Evolutionary conservation across 2,113 vertebrate species (phyloP).

Genomic region (Vidua chalybeata): DNA sequence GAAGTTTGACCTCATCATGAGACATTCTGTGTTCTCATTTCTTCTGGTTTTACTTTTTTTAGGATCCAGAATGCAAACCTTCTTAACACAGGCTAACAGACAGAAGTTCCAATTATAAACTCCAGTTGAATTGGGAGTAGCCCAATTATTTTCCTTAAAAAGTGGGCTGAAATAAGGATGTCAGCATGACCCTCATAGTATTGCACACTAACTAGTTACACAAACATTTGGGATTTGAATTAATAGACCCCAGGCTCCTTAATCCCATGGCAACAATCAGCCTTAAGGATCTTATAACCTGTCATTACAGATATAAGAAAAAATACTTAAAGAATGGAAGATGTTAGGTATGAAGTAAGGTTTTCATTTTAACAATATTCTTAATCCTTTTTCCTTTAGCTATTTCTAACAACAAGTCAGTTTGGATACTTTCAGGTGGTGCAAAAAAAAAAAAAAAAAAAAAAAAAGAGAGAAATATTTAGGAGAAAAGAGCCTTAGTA

Average conservation of each 20-base stretch:
- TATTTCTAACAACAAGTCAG: background rate
- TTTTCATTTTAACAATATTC: constrained; percentile 9
- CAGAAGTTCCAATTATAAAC: background rate
- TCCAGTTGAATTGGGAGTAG: background rate
- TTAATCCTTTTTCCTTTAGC: constrained; percentile 19
- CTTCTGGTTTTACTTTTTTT: background rate
- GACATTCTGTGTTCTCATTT: background rate
- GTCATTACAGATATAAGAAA: background rate
- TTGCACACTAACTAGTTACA: background rate
- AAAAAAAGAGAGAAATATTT: background rate
- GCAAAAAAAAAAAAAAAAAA: background rate
- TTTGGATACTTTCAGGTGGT: background rate
- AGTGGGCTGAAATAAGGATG: background rate
- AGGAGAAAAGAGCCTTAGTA: background rate
- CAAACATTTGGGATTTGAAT: constrained; percentile 11
- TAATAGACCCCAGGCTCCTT: constrained; percentile 18
- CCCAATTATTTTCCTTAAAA: background rate
- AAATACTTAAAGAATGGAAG: background rate
- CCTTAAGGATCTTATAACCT: constrained; percentile 39
- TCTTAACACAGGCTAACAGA: background rate
- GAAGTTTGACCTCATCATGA: background rate
- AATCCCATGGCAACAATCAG: constrained; percentile 54
- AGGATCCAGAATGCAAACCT: background rate
- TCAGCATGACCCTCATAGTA: background rate
- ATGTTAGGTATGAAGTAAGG: background rate